Evolutionary conservation across 2,113 vertebrate genomes (phyloP), one percentile per base, ranked within the genome.

Genomic region (Perca fluviatilis): DNA sequence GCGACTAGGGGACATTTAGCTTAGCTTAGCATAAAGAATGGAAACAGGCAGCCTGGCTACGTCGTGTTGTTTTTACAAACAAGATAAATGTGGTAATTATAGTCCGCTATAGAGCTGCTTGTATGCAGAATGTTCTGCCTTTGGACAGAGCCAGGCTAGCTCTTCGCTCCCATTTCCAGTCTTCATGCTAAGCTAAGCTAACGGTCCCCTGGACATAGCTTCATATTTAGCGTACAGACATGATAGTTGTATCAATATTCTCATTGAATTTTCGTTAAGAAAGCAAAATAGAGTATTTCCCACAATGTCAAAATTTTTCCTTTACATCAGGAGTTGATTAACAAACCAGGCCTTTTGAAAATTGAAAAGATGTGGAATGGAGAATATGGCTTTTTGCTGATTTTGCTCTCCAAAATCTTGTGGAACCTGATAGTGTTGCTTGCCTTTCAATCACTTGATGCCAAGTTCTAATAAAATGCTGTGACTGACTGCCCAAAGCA

Each of bases 401-500:
- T 43, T 74, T 80, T 74, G 61, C 65, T 36, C 58, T 68, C 62
- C 74, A 70, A 75, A 84, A 74, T 74, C 77, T 57, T 49, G 67
- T 74, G 69, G 86, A 90, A 88, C 78, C 63, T 62, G 79, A 91
- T 85, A 71, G 78, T 71, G 81, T 85, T 89, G 90, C 86, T 90
- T 87, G 74, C 79, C 72, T 87, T 89, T 90, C 68, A 78, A 78
- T 84, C 85, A 83, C 73, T 89, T 79, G 81, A 86, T 91, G 89
- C 71, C 47, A 81, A 80, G 50, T 74, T 77, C 83, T 88, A 83
- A 89, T 91, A 91, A 89, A 83, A 80, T 49, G 76, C 77, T 71
- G 78, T 33, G 85, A 88, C 85, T 58, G 79, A 83, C 75, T 80
- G 85, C 83, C 70, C 79, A 43, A 73, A 85, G 51, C 18, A 3